Percentiles rank a stretch among this genome's conserved stretches.
These are phyloP conservation scores for Hydrotaea cyrtoneurina DNA, from an alignment of 2,888 invertebrate species.

Conservation along the genomic window DNA sequence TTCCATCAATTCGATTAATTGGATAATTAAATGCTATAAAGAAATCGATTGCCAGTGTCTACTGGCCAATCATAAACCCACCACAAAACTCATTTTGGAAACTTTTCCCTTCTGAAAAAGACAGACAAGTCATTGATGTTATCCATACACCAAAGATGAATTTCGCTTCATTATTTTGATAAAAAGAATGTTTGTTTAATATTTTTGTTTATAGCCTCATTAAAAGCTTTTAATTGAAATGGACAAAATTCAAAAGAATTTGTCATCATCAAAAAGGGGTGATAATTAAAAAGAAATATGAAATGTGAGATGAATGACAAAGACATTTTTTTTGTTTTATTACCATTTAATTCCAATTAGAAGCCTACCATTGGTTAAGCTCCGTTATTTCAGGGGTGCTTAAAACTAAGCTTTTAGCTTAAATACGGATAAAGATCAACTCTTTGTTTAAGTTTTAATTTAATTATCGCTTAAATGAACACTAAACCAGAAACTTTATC, in stretches of 20 bases:
- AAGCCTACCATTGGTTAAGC: too few relatives aligned
- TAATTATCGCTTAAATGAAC: too few relatives aligned
- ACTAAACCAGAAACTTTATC: too few relatives aligned
- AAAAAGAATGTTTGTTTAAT: neutral
- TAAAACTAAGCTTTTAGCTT: too few relatives aligned
- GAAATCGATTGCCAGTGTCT: neutral
- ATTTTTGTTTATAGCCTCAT: neutral
- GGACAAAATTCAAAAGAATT: neutral
- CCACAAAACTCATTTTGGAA: neutral
- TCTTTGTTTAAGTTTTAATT: too few relatives aligned
- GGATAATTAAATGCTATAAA: conserved; percentile 37
- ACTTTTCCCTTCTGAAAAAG: neutral
- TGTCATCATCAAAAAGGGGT: neutral
- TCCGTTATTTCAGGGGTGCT: too few relatives aligned
- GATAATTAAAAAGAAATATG: too few relatives aligned
- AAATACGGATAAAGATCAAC: too few relatives aligned
- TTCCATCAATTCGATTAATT: conserved; percentile 49
- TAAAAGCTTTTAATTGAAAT: neutral
- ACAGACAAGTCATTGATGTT: neutral
- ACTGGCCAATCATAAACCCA: neutral
- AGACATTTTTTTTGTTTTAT: too few relatives aligned
- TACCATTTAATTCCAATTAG: too few relatives aligned
- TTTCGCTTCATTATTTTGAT: neutral
- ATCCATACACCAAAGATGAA: neutral
- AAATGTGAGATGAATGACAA: too few relatives aligned